Base-by-base conservation (phyloP, 2,888 invertebrate genomes). In the Drosophila percnosoma region DNA sequence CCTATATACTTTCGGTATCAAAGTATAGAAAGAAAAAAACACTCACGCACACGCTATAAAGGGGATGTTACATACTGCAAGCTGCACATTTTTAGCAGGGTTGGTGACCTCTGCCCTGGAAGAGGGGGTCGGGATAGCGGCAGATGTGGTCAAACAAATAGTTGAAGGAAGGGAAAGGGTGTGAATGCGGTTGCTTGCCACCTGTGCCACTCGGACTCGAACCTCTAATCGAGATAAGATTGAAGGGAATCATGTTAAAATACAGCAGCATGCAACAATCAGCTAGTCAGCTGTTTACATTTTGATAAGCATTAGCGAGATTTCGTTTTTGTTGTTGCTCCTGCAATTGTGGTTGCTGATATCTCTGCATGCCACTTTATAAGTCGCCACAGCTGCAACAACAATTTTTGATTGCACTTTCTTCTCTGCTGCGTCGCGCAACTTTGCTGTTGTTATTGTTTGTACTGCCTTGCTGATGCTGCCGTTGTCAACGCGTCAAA, bases 361-460 rank as follows among this genome's bases (percentile, higher is more conserved):
- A 73, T 66, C 68, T 62, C 51, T 38, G 65, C 74, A 51, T 75
- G 75, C 36, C 42, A 75, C 45, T 63, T 64, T 42, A 58, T 45
- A 58, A 45, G 15, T 21, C 38, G 53, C 48, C 42, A 18, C 66
- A 65, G 15, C 66, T 42, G 27, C 59, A 65, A 42, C 65, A 61
- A 66, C 42, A 62, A 67, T 55, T 74, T 64, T 64, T 67, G 74
- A 77, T 73, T 77, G 67, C 65, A 80, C 73, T 80, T 83, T 75
- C 63, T 70, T 82, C 38, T 55, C n/a, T 59, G 52, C 24, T 70
- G 54, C 40, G 53, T 13, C 21, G 45, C 45, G 7, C 21, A 21
- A 45, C 33, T 57, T 38, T 52, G 34, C 38, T 52, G 45, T 45
- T 67, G 34, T 54, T 55, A 63, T 67, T 42, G 21, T 21, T 42